Conservation (phyloP, 2,113 vertebrate species). For the Zosterops hypoxanthus region DNA sequence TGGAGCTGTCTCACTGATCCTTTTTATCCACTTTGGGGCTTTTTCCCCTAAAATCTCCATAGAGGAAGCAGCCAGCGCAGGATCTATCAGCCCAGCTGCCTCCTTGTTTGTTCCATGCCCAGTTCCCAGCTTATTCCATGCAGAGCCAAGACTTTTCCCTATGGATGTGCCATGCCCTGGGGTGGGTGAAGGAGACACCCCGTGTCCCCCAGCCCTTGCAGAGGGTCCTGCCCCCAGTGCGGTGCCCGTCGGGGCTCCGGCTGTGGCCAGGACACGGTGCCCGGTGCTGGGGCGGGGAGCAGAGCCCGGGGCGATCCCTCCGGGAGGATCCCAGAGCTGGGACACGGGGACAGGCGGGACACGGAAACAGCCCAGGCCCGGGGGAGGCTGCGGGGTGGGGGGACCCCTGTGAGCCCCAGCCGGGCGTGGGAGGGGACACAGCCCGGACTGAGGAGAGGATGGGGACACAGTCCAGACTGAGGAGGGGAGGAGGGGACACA, state of each 20-base stretch:
- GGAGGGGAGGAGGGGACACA: too few relatives aligned
- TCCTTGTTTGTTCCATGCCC: accelerated
- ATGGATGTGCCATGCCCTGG: accelerated
- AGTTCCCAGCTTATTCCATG: accelerated
- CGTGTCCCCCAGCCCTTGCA: not conserved
- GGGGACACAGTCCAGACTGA: too few relatives aligned
- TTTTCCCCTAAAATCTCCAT: accelerated
- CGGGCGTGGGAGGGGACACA: not conserved
- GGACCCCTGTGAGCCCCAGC: not conserved
- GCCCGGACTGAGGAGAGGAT: not conserved
- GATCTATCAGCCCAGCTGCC: accelerated
- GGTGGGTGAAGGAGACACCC: not conserved
- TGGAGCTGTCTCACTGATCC: not conserved
- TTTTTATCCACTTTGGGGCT: accelerated
- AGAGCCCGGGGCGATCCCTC: not conserved
- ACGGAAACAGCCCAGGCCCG: not conserved
- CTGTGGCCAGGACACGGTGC: not conserved
- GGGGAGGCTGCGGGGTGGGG: not conserved
- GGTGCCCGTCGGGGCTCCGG: not conserved
- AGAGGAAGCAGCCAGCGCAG: accelerated
- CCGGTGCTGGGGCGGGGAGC: not conserved
- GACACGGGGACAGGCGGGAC: not conserved
- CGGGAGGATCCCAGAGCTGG: not conserved
- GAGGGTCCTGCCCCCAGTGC: not conserved
- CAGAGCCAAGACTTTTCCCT: not conserved